These are phyloP conservation scores for Argyresthia albistria DNA, from an alignment of 2,888 invertebrate species.

Conservation along the genomic window DNA sequence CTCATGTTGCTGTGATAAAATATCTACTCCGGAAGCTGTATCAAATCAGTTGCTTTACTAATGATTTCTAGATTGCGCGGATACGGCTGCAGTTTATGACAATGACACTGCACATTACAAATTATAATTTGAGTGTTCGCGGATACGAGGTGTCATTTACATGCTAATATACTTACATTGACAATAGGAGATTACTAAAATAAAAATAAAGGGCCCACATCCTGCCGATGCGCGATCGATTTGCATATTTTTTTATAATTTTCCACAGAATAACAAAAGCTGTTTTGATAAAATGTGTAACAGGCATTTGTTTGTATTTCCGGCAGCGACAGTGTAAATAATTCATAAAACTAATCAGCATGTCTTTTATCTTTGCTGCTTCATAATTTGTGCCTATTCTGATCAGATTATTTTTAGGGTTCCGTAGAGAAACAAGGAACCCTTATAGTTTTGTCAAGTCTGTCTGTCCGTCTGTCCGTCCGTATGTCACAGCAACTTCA, in stretches of 20 bases:
- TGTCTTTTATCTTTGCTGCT: constrained; percentile 43
- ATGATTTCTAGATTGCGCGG: too few relatives aligned
- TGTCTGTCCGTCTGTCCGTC: too few relatives aligned
- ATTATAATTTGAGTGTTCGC: constrained; percentile 50
- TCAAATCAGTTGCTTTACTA: too few relatives aligned
- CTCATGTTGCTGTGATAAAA: too few relatives aligned
- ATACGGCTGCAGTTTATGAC: constrained; percentile 28
- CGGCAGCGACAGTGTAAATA: constrained; percentile 44
- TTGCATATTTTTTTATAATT: constrained; percentile 70
- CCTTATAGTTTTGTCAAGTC: too few relatives aligned
- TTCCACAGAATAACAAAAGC: constrained; percentile 58
- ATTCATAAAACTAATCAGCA: constrained; percentile 62
- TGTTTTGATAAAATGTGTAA: constrained; percentile 40
- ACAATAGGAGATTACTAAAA: constrained; percentile 52
- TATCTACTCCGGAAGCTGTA: too few relatives aligned
- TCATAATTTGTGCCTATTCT: constrained; percentile 30
- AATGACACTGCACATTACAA: constrained; percentile 49
- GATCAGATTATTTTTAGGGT: not conserved
- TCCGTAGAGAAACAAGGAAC: too few relatives aligned
- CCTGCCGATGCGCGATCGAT: constrained; percentile 60
- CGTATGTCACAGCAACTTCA: too few relatives aligned
- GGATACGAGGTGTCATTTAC: constrained; percentile 56
- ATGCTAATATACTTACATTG: constrained; percentile 63
- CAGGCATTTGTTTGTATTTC: constrained; percentile 58
- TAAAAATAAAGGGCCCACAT: constrained; percentile 32